Conservation (phyloP, 2,797 vertebrate species). For the Acanthiza pusilla region DNA sequence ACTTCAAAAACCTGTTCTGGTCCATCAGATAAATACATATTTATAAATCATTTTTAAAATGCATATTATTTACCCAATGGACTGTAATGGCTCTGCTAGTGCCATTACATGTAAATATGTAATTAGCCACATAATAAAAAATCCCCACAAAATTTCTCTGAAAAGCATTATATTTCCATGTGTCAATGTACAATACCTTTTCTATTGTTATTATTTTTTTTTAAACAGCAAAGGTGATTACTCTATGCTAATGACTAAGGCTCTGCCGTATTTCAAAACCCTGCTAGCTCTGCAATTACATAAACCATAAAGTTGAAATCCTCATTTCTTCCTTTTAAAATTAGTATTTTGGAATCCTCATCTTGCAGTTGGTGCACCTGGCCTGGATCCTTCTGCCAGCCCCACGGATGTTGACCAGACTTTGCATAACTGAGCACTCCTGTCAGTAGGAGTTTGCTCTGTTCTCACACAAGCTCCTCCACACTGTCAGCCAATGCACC, state of each 20-base stretch:
- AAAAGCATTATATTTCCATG: constrained; percentile 38
- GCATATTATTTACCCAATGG: constrained; percentile 53
- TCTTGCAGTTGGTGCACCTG: background rate
- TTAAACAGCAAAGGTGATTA: constrained; percentile 23
- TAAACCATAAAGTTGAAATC: background rate
- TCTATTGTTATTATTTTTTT: constrained; percentile 34
- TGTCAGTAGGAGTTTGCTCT: background rate
- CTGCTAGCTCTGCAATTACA: background rate
- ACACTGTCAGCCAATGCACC: background rate
- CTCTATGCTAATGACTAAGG: background rate
- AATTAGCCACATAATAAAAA: constrained; percentile 66
- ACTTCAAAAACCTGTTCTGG: constrained; percentile 59
- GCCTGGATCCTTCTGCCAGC: background rate
- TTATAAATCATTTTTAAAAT: constrained; percentile 68
- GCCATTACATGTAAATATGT: constrained; percentile 57
- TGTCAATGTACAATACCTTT: background rate
- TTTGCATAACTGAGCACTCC: background rate
- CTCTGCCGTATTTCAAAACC: background rate
- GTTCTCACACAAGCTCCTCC: background rate
- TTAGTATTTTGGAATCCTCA: background rate
- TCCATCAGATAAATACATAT: constrained; percentile 70
- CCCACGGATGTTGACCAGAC: background rate
- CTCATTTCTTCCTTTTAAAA: background rate
- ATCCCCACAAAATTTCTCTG: constrained; percentile 40
- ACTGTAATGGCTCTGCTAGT: constrained; percentile 43